phyloP scores from a whole-genome alignment of 2,797 vertebrate species.

The Chromobotia macracanthus region DNA sequence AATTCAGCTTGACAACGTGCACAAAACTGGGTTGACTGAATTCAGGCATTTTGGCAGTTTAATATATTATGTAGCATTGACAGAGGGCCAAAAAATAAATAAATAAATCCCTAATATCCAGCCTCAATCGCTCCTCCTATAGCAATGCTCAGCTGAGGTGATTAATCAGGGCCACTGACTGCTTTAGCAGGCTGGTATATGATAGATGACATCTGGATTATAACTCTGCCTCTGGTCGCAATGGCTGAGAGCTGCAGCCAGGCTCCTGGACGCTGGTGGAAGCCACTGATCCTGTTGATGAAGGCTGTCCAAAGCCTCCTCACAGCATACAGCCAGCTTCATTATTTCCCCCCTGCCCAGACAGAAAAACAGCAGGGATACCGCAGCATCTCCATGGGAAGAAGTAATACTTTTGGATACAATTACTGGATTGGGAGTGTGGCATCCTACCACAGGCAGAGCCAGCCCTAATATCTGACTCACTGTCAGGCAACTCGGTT shows the following conservation, averaged over 20 bases:
- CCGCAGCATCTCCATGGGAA: conserved; percentile 41
- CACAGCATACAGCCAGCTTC: conserved; percentile 50
- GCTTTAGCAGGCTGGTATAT: conserved; percentile 48
- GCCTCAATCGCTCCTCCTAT: conserved; percentile 42
- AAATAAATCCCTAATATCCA: conserved; percentile 39
- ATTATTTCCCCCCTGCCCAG: conserved; percentile 43
- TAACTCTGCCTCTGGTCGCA: conserved; percentile 47
- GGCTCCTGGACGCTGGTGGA: conserved; percentile 34
- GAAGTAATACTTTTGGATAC: conserved; percentile 48
- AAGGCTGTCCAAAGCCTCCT: conserved; percentile 33
- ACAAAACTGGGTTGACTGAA: conserved; percentile 19
- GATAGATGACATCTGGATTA: conserved; percentile 44
- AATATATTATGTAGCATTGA: conserved; percentile 50
- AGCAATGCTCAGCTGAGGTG: conserved; percentile 35
- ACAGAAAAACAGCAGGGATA: conserved; percentile 49
- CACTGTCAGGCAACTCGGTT: conserved; percentile 45
- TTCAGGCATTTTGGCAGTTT: conserved; percentile 18
- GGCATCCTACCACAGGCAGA: conserved; percentile 47
- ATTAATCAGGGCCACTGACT: conserved; percentile 56
- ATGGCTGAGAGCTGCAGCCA: conserved; percentile 36
- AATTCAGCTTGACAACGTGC: background rate
- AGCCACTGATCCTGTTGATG: conserved; percentile 41
- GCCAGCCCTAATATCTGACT: conserved; percentile 37
- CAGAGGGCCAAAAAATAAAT: conserved; percentile 21
- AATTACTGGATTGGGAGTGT: conserved; percentile 40